Base-by-base conservation (phyloP, 2,113 vertebrate genomes). In the Alces alces region DNA sequence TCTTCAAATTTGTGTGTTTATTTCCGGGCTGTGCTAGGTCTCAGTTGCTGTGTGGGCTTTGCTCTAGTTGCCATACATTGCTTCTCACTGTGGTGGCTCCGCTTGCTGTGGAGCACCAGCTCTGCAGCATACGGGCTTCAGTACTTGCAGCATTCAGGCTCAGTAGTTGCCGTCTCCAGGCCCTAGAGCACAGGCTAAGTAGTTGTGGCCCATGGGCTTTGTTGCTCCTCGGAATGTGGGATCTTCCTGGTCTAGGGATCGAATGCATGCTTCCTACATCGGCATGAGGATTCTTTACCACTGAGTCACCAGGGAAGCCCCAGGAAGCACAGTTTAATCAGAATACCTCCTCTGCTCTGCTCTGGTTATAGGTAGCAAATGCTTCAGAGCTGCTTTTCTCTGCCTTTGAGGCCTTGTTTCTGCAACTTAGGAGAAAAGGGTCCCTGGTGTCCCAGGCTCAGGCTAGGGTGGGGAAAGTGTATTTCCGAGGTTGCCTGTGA, bases 311-410 rank as follows among this genome's bases (percentile, higher is more conserved):
- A 76, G 70, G 36, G 70, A 43, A 76, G 36, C 39, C 23, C 3
- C 43, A 11, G 45, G 16, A 54, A 64, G 58, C 73, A 43, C 17
- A 6, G 36, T 30, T 43, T 66, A 66, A 60, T 54, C 45, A 19
- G 17, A 70, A 54, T 6, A 9, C 57, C 58, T 45, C 30, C 58
- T 73, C 85, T 70, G 9, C 19, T 60, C 7, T 33, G 70, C 33
- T 23, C 15, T 28, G 23, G 16, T 21, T 19, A 1, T 16, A 36
- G 80, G 36, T 25, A 6, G 64, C 36, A 57, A 17, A 73, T 39
- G 70, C 78, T 94, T 39, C 45, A 50, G 66, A 89, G 79, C 78
- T 66, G 30, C 50, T 95, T 70, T 91, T 66, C 76, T 96, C 89
- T 16, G 54, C 73, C 79, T 66, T 83, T n/a, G 66, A 86, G 76